Evolutionary conservation across 2,888 invertebrate species (phyloP).

Genomic region (Thymelicus lineola): DNA sequence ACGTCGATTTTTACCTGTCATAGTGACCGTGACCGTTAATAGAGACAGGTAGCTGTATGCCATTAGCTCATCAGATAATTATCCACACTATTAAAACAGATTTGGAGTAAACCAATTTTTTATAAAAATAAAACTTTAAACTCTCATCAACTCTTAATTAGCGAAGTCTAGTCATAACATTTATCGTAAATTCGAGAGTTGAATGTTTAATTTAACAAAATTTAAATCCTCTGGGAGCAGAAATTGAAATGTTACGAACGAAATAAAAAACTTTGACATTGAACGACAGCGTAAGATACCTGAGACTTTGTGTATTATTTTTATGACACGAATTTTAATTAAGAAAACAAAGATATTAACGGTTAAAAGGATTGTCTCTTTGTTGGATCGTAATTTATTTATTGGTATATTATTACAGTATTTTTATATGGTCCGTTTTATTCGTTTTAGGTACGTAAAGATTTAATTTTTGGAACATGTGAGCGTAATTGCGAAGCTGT

Average conservation of each 20-base stretch:
- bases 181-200: not conserved
- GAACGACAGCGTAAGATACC: not conserved
- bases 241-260: not conserved
- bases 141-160: not conserved
- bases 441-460: not conserved
- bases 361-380: not conserved
- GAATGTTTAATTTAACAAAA: constrained; percentile 5
- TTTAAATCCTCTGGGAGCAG: constrained; percentile 1
- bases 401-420: not conserved
- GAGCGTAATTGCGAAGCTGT: not conserved
- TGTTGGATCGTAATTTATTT: not conserved
- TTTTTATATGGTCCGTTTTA: no score
- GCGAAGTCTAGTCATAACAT: not conserved
- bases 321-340: constrained; percentile 10
- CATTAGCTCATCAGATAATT: no score
- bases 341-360: not conserved
- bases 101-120: not conserved
- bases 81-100: no score
- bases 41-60: no score
- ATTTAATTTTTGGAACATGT: not conserved
- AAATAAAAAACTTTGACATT: constrained; percentile 10
- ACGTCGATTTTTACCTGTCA: no score
- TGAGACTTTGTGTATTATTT: not conserved
- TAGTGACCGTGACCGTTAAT: no score
- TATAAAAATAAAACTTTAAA: not conserved